Conservation (phyloP, 1,140 invertebrate species). For the Trypoxylus dichotomus region DNA sequence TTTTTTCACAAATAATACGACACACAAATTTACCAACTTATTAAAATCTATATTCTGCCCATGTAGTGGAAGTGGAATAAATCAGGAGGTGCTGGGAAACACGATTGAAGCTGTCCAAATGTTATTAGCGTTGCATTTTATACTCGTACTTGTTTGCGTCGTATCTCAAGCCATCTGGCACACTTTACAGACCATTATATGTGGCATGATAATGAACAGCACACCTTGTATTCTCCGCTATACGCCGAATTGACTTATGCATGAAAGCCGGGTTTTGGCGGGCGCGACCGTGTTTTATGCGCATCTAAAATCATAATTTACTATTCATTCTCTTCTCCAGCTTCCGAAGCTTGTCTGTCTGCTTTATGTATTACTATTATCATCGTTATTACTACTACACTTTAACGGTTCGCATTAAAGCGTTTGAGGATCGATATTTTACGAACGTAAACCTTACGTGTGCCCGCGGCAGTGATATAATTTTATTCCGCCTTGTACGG, state of each 20-base stretch:
- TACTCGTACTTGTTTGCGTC: conserved; percentile 19
- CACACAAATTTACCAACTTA: too few species aligned
- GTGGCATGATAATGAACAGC: conserved; percentile 33
- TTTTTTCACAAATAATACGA: too few species aligned
- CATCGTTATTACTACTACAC: neutral
- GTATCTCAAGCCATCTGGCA: conserved; percentile 32
- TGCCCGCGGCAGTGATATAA: too few species aligned
- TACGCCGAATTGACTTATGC: conserved; percentile 20
- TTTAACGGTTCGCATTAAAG: neutral
- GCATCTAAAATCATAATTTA: neutral
- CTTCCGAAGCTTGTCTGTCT: neutral
- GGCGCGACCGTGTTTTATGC: neutral
- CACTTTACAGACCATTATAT: conserved; percentile 31
- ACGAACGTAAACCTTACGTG: neutral
- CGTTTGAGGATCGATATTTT: neutral
- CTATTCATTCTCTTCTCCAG: neutral
- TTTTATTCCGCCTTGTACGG: too few species aligned
- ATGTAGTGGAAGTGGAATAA: too few species aligned
- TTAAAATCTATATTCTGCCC: too few species aligned
- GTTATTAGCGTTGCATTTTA: too few species aligned
- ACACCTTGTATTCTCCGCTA: conserved; percentile 31
- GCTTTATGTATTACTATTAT: conserved; percentile 4
- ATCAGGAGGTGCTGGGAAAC: too few species aligned
- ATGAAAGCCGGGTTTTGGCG: neutral
- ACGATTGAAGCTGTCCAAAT: too few species aligned